A percentile compares a stretch with the other conserved stretches of the same genome.
phyloP scores from a whole-genome alignment of 1,140 invertebrate species.

The Batillaria attramentaria region DNA sequence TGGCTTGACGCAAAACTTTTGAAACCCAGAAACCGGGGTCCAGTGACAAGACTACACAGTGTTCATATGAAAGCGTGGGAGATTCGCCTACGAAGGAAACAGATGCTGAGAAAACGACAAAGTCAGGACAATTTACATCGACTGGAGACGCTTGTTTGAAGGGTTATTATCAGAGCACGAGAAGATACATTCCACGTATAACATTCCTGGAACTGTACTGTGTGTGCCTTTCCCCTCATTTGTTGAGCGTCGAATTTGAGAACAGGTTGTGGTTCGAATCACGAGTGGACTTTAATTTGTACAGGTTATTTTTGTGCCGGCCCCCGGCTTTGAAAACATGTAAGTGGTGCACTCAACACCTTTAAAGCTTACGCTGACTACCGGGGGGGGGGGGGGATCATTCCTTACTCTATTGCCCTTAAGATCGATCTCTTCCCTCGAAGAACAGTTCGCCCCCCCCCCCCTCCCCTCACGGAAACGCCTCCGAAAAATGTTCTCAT shows the following conservation, averaged over 20 bases:
- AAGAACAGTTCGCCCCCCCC: too few relatives aligned
- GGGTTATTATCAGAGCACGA: too few relatives aligned
- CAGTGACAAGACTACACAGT: conserved; percentile 12
- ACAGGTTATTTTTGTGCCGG: too few relatives aligned
- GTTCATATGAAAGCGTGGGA: conserved; percentile 28
- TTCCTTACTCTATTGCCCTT: too few relatives aligned
- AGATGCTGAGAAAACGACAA: conserved; percentile 1
- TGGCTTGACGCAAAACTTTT: background rate
- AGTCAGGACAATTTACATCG: background rate
- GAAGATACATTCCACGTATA: background rate
- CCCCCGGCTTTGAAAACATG: too few relatives aligned
- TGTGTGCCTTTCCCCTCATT: background rate
- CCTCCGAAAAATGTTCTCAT: too few relatives aligned
- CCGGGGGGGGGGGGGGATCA: too few relatives aligned
- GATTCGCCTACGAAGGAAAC: conserved; percentile 21
- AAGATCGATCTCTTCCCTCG: too few relatives aligned
- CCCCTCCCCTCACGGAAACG: too few relatives aligned
- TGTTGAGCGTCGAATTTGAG: background rate
- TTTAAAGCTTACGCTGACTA: too few relatives aligned
- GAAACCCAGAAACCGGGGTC: background rate
- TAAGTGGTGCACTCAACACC: too few relatives aligned
- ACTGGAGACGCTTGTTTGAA: background rate
- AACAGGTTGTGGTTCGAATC: background rate
- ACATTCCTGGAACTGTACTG: background rate
- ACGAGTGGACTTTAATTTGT: too few relatives aligned